Evolutionary conservation across 2,113 vertebrate genomes (phyloP).

Genomic region (Thalassarche chlororhynchos): DNA sequence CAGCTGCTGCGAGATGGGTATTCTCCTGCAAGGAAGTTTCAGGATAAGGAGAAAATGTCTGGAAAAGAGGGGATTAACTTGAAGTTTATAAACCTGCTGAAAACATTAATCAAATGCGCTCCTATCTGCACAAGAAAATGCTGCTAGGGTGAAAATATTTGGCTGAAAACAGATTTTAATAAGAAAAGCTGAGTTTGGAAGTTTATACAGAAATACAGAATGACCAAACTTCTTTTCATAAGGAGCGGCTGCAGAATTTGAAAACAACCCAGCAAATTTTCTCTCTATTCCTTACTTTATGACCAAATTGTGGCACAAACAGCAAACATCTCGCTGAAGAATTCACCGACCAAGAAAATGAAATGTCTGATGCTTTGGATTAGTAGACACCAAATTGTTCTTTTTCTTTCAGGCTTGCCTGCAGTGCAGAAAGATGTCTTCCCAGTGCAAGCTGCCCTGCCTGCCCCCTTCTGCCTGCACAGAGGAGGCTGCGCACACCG

Average conservation of each 20-base stretch:
- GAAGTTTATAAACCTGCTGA: neutral
- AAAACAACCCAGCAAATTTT: neutral
- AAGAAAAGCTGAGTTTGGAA: neutral
- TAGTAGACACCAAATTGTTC: neutral
- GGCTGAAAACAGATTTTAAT: neutral
- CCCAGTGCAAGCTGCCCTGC: neutral
- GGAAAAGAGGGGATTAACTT: neutral
- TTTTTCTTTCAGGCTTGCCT: neutral
- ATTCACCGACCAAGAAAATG: neutral
- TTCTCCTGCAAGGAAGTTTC: neutral
- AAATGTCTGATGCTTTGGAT: neutral
- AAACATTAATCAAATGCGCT: fast-evolving
- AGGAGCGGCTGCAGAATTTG: neutral
- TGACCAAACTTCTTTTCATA: neutral
- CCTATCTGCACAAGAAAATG: neutral
- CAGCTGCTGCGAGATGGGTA: neutral
- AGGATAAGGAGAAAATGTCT: neutral
- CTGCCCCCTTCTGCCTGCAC: neutral
- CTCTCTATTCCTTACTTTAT: neutral
- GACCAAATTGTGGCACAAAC: neutral
- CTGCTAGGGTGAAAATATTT: neutral
- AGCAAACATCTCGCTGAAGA: neutral
- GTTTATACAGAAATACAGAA: neutral
- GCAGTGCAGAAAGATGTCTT: neutral
- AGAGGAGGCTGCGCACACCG: fast-evolving